Evolutionary conservation across 1,140 invertebrate genomes (phyloP), one percentile per base, ranked within the genome.

Genomic region (Pseudobourletiella spinata): DNA sequence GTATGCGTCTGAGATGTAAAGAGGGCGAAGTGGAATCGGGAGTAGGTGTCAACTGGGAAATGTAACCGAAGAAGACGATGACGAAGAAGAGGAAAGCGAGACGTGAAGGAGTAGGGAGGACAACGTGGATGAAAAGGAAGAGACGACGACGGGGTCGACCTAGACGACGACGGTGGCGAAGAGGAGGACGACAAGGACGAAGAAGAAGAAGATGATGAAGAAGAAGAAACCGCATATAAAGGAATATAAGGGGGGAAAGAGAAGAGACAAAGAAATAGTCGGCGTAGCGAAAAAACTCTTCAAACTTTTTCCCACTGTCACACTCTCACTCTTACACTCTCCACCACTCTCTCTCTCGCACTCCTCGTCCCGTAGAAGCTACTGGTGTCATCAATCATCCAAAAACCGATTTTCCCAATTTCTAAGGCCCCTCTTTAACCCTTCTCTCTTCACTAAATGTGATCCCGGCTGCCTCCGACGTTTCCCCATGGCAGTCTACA

Each of bases 361-460:
- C 26, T 30, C 46, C 8, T 4, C 22, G 14, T 52, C 25, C 48
- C 18, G 15, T 43, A 22, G 29, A 51, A 60, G 59, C 57, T 59
- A 64, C 63, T 60, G 52, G 63, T 64, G 63, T 64, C 63, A 64
- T 64, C 63, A 64, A 64, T 64, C 63, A 64, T 64, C 63, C 57
- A 48, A 64, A 60, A 59, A 64, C 63, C 48, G 63, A 64, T 64
- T 59, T 64, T 59, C 54, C 63, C 63, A 64, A 64, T 64, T 64
- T 64, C 57, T 55, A 54, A 46, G 63, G 58, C 63, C 59, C 63
- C 63, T 64, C 57, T 54, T 64, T 64, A 59, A 64, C 51, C 63
- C 63, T 46, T 46, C 56, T 59, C 57, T 59, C 28, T 59, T 50
- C 44, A 29, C 57, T 59, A 59, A 59, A 59, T 59, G 57, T 24